Conservation (phyloP, 2,797 vertebrate species). For the Dipus sagitta region DNA sequence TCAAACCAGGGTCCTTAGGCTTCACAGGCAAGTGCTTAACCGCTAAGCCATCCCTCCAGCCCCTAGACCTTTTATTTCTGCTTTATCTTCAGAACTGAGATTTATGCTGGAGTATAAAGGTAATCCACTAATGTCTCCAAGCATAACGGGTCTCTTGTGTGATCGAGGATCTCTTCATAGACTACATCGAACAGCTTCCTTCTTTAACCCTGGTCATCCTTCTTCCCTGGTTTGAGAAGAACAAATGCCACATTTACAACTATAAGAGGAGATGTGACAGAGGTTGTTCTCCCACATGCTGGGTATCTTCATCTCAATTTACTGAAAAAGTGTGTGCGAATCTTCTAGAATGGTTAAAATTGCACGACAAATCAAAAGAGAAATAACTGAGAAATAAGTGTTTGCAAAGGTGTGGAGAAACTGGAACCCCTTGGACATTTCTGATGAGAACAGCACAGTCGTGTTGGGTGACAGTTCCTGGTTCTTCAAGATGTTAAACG, state of each 20-base stretch:
- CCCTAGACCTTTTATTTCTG: not conserved
- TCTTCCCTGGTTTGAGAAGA: not conserved
- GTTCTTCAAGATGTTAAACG: not conserved
- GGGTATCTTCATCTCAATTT: not conserved
- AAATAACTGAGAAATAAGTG: not conserved
- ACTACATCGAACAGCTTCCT: not conserved
- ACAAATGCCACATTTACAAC: constrained; percentile 5
- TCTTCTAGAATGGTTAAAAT: not conserved
- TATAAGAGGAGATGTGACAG: not conserved
- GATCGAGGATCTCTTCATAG: not conserved
- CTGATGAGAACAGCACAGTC: not conserved
- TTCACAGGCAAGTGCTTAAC: no score
- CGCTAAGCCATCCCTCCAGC: no score
- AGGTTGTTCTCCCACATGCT: not conserved
- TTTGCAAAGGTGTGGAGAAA: not conserved
- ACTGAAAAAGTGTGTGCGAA: not conserved
- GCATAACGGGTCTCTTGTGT: not conserved
- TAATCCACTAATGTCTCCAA: not conserved
- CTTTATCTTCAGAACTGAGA: not conserved
- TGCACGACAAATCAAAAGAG: not conserved
- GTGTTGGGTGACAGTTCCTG: not conserved
- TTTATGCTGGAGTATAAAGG: not conserved
- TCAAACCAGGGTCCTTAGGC: no score
- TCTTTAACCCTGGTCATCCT: not conserved
- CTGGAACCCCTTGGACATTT: not conserved